Percentiles rank a stretch among this genome's conserved stretches.
phyloP scores from a whole-genome alignment of 2,797 vertebrate species.

The Chaunax sp. region DNA sequence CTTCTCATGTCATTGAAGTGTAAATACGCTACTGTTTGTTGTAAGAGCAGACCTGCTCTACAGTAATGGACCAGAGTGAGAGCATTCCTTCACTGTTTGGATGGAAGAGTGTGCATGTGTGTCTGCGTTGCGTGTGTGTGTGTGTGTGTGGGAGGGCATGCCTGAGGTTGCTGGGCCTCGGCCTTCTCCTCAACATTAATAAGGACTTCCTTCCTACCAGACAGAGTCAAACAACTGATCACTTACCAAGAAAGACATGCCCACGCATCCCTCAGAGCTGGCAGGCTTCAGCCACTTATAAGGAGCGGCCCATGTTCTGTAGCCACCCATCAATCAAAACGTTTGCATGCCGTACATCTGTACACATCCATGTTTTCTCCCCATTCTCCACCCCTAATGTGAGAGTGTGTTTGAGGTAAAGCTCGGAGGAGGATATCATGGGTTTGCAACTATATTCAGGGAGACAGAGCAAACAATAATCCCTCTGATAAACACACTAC shows the following conservation, averaged over 20 bases:
- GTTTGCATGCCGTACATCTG: conserved; percentile 65
- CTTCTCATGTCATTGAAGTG: too few species aligned
- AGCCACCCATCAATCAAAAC: conserved; percentile 75
- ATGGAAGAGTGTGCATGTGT: conserved; percentile 32
- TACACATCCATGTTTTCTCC: conserved; percentile 72
- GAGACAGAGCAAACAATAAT: conserved; percentile 65
- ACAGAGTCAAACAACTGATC: conserved; percentile 83
- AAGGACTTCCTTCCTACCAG: conserved; percentile 86
- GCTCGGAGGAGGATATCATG: conserved; percentile 60
- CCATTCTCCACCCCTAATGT: conserved; percentile 58
- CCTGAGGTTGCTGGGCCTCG: conserved; percentile 80
- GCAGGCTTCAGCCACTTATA: conserved; percentile 69
- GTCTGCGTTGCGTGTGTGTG: conserved; percentile 36
- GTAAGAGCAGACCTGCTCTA: conserved; percentile 63
- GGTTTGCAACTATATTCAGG: conserved; percentile 59
- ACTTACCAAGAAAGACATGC: conserved; percentile 78
- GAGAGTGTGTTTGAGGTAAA: conserved; percentile 62
- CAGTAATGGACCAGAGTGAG: conserved; percentile 69
- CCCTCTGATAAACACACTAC: conserved; percentile 51
- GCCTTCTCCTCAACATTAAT: conserved; percentile 80
- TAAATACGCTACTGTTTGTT: conserved; percentile 20
- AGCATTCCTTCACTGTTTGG: conserved; percentile 53
- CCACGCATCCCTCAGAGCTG: conserved; percentile 79
- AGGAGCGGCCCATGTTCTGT: conserved; percentile 69
- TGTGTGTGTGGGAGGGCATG: conserved; percentile 76